These are phyloP conservation scores for Microcebus ravelobensis DNA, from an alignment of 2,113 vertebrate genomes.

Conservation along the genomic window DNA sequence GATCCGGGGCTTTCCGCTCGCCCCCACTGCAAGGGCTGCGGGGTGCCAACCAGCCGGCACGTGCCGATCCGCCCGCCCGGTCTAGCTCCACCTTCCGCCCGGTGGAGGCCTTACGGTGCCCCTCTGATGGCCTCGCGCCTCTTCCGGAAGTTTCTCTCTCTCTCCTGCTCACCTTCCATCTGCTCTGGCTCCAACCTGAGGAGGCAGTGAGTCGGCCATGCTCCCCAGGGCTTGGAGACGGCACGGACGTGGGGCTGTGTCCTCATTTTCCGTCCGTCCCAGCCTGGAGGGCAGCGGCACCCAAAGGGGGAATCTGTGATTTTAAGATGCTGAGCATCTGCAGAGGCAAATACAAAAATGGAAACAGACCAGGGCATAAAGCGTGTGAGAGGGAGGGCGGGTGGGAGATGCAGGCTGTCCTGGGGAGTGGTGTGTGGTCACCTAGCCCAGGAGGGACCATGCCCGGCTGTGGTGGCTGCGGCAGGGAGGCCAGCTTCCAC, in stretches of 20 bases:
- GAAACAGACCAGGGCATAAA: neutral
- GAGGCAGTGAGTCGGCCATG: fast-evolving
- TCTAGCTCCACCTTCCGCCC: fast-evolving
- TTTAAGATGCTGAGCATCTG: neutral
- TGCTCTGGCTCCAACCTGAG: neutral
- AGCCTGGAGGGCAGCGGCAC: fast-evolving
- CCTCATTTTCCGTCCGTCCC: neutral
- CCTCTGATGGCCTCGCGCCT: neutral
- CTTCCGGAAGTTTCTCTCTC: neutral
- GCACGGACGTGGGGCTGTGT: fast-evolving
- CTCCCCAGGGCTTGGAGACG: neutral
- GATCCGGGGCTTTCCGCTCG: neutral
- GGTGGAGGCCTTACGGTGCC: neutral
- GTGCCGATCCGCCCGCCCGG: fast-evolving
- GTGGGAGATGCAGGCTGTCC: neutral
- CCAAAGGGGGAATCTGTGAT: neutral
- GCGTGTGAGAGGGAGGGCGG: neutral
- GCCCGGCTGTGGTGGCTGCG: neutral
- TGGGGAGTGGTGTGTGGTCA: fast-evolving
- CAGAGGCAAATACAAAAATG: neutral
- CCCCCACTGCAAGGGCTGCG: fast-evolving
- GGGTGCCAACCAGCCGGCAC: fast-evolving
- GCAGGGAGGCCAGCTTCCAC: neutral
- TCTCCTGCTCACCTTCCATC: neutral
- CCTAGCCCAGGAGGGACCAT: too few relatives aligned